Base-by-base conservation (phyloP, 2,888 invertebrate genomes). In the Tenthredo notha region DNA sequence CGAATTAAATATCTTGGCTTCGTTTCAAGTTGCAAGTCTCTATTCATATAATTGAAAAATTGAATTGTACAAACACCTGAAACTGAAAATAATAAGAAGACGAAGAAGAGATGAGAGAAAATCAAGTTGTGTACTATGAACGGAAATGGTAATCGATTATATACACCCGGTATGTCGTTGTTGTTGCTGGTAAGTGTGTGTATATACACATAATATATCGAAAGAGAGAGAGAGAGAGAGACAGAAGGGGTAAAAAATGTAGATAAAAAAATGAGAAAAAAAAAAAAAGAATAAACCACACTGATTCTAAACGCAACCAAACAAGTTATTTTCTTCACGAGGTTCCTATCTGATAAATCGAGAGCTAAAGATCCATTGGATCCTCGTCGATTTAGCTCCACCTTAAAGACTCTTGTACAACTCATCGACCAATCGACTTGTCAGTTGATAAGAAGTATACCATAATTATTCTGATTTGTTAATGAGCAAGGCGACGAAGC, bases 391-490 rank as follows among this genome's bases (percentile, higher is more conserved):
- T 89, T 88, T 86, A 89, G 89, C 89, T 90, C 92, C 88, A 91
- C 92, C 92, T 89, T 89, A 90, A 83, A 87, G 33, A 84, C 84
- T 86, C 86, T 86, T 86, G 86, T 87, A 87, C 83, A 84, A 67
- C 67, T 72, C 85, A 86, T 86, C 90, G 88, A 83, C 92, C 92
- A 92, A 92, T 92, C 90, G 88, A 84, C 85, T 86, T 83, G 85
- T 84, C 80, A 70, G 86, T 84, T 91, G 92, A 92, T 92, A 92
- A 91, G 88, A 88, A 87, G 89, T n/a, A n/a, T n/a, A n/a, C 90
- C 91, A 90, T 92, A 92, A 92, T 92, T 92, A 92, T 88, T 90
- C 85, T 88, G 91, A 90, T 92, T 92, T 89, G 91, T 92, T 92
- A 92, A 92, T 91, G 90, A 91, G 88, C 86, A 86, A 87, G 84